A percentile compares a stretch with the other conserved stretches of the same genome.
phyloP scores from a whole-genome alignment of 2,113 vertebrate species.

The Thermophis baileyi region DNA sequence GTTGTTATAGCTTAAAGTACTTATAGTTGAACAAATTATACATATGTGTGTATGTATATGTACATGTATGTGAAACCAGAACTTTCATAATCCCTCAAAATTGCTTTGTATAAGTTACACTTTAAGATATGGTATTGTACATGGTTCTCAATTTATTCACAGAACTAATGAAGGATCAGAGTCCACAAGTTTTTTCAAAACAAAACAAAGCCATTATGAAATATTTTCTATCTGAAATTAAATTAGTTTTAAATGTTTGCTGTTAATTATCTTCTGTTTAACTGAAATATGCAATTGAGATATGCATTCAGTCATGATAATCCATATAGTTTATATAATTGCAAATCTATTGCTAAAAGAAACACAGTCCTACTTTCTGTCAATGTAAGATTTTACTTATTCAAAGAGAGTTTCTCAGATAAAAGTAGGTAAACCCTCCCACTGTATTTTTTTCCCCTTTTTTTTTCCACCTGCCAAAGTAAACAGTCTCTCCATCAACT shows the following conservation, averaged over 20 bases:
- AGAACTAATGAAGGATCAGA: background rate
- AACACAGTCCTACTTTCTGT: rapidly evolving
- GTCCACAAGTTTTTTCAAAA: background rate
- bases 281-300: background rate
- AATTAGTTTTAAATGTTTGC: background rate
- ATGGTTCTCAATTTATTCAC: background rate
- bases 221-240: background rate
- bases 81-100: background rate
- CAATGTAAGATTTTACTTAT: background rate
- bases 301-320: background rate
- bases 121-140: background rate
- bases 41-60: background rate
- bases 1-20: background rate
- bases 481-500: constrained; percentile 38
- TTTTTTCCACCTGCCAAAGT: constrained; percentile 21
- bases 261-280: background rate
- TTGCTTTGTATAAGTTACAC: background rate
- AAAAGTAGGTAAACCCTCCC: background rate
- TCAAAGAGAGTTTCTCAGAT: background rate
- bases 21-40: background rate
- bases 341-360: background rate
- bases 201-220: background rate
- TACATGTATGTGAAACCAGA: background rate
- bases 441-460: background rate
- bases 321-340: background rate